Conservation (phyloP, 2,797 vertebrate genomes). For the Squalus acanthias region DNA sequence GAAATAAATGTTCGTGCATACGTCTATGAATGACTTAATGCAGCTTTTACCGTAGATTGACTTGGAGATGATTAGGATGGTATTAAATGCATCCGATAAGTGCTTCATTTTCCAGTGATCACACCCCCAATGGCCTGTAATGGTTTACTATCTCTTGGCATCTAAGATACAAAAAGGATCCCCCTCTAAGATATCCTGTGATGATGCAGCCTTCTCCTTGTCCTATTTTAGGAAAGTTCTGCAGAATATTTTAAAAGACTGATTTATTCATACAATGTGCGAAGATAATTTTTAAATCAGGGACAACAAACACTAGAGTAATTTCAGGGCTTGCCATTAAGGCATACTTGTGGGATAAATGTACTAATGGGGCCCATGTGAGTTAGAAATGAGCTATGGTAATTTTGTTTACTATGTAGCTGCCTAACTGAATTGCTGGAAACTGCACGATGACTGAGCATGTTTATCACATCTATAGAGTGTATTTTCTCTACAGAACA, state of each 20-base stretch:
- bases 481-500: conserved; percentile 24
- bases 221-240: neutral
- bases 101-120: conserved; percentile 8
- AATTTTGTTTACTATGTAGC: neutral
- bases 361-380: neutral
- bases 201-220: neutral
- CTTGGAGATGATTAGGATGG: neutral
- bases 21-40: neutral
- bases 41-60: neutral
- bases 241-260: neutral
- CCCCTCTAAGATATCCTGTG: neutral
- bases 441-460: neutral
- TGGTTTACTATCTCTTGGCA: neutral
- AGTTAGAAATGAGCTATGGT: neutral
- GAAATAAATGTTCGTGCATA: conserved; percentile 26
- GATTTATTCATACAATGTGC: neutral
- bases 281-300: neutral
- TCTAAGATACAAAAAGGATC: neutral
- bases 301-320: neutral
- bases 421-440: conserved; percentile 6
- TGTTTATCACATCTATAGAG: neutral
- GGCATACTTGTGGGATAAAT: neutral
- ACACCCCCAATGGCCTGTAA: neutral
- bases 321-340: neutral
- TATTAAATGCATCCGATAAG: neutral